These are phyloP conservation scores for Pharmacophagus antenor DNA, from an alignment of 2,888 invertebrate genomes.

Conservation along the genomic window DNA sequence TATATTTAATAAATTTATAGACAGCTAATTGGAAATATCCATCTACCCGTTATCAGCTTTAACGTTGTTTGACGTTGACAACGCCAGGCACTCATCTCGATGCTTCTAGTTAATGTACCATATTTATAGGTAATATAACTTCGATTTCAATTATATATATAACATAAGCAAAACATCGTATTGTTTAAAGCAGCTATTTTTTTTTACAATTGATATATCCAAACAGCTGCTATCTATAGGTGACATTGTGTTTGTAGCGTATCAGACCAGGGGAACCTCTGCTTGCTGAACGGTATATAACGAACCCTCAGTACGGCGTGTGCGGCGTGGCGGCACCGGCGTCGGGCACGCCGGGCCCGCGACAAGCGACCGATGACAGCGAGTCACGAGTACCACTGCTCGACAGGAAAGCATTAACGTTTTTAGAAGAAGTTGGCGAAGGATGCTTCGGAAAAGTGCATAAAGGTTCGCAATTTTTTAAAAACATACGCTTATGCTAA, in stretches of 20 bases:
- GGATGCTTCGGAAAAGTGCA: slow-evolving; percentile 94
- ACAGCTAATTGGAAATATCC: neutral
- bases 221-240: slow-evolving; percentile 18
- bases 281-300: slow-evolving; percentile 86
- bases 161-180: neutral
- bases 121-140: neutral
- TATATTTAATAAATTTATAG: neutral
- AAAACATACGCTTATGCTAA: too few species aligned
- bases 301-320: slow-evolving; percentile 88
- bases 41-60: neutral
- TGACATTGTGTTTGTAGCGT: slow-evolving; percentile 64
- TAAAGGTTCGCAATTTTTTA: slow-evolving; percentile 82
- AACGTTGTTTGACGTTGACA: neutral
- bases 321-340: slow-evolving; percentile 52
- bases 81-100: neutral
- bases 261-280: slow-evolving; percentile 82
- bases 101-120: neutral
- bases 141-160: neutral
- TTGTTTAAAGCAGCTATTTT: neutral
- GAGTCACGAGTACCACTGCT: slow-evolving; percentile 81
- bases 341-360: slow-evolving; percentile 41
- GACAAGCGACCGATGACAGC: slow-evolving; percentile 50
- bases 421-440: slow-evolving; percentile 90
- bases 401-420: slow-evolving; percentile 83
- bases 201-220: neutral